Base-by-base conservation (phyloP, 2,888 invertebrate genomes). In the Drosophila suboccidentalis region DNA sequence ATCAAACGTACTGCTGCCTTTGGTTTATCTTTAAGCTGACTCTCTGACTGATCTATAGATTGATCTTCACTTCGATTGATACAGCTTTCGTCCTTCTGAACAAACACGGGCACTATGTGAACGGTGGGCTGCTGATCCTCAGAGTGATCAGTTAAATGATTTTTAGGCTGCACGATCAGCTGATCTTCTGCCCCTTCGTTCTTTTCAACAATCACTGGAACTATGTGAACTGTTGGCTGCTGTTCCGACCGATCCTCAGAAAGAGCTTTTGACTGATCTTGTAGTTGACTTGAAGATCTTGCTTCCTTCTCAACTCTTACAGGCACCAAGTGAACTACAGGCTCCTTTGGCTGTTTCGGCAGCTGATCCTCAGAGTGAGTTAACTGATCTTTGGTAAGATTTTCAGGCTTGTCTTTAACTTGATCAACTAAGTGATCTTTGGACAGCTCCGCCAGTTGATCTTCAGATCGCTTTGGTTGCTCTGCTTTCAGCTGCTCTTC, bases 181-280 rank as follows among this genome's bases (percentile, higher is more conserved):
- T 39, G 29, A 9, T 34, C 19, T 29, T 11, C 8, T 4, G 32
- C 2, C 5, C 4, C 13, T 11, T 36, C 22, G 58, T 34, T 46
- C 50, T 11, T 19, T 22, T 64, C 78, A 49, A 66, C 60, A 32
- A 26, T 38, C 36, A 72, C 69, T n/a, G 75, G 71, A 38, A 64
- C 59, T 17, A 78, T 15, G 13, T 44, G 51, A 1, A 72, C 72
- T 36, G 13, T 39, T 0, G 72, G 59, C 41, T 71, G 68, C n/a
- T 53, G 34, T 26, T 41, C 10, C 1, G 10, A 1, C 2, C 26
- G 39, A 17, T 47, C 11, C n/a, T 11, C n/a, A 22, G 59, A 3
- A 9, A 22, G 29, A 38, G 19, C n/a, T 13, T n/a, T 13, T 8
- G 41, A 11, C 32, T 44, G 43, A 8, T 38, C 10, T 9, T 36